phyloP scores from a whole-genome alignment of 1,140 invertebrate species.

The Papilio aristodemus region DNA sequence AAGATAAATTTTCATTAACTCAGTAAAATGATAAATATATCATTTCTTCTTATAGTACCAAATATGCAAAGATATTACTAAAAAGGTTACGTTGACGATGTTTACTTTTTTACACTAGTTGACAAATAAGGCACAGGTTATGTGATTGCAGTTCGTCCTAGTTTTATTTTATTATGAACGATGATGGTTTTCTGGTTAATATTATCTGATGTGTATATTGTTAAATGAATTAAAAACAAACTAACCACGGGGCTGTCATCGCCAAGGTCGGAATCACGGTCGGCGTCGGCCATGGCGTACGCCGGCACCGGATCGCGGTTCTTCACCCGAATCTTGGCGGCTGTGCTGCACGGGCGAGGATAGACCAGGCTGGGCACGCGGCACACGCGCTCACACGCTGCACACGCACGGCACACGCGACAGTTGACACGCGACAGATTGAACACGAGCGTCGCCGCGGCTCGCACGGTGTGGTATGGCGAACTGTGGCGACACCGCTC shows the following conservation, averaged over 20 bases:
- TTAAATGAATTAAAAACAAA: conserved; percentile 30
- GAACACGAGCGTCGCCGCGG: conserved; percentile 50
- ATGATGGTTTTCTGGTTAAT: background rate
- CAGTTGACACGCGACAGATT: conserved; percentile 39
- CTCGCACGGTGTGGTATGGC: conserved; percentile 63
- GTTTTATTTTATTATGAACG: background rate
- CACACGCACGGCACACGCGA: conserved; percentile 55
- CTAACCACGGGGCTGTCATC: conserved; percentile 83
- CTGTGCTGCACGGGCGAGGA: conserved; percentile 52
- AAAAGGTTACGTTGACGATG: no score
- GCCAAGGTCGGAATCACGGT: conserved; percentile 88
- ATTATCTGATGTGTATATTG: background rate
- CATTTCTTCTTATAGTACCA: no score
- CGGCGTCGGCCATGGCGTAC: conserved; percentile 91
- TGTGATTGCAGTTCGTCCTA: background rate
- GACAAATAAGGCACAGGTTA: background rate
- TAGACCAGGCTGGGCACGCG: conserved; percentile 53
- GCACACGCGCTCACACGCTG: conserved; percentile 55
- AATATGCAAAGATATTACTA: no score
- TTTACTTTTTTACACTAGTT: background rate
- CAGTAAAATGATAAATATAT: no score
- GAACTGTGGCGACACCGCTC: conserved; percentile 28
- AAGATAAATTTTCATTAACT: no score
- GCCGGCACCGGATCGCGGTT: conserved; percentile 92
- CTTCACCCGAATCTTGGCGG: conserved; percentile 94